These are phyloP conservation scores for Sesia apiformis DNA, from an alignment of 2,888 invertebrate species.

Conservation along the genomic window DNA sequence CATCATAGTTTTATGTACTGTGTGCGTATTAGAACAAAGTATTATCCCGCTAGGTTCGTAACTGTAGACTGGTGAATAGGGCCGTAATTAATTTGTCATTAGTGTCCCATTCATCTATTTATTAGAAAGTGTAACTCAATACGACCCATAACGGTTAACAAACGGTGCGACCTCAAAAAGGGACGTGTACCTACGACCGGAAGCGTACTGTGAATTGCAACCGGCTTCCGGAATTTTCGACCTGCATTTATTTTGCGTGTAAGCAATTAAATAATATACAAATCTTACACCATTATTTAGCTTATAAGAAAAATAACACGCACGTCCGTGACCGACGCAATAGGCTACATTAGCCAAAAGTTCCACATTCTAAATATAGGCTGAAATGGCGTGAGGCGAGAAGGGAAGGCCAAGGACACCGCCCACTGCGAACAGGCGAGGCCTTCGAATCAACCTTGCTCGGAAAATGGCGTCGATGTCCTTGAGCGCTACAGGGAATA, in stretches of 20 bases:
- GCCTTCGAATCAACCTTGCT: conserved; percentile 37
- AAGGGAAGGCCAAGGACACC: conserved; percentile 42
- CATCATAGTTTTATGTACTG: too few relatives aligned
- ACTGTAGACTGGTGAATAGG: not conserved
- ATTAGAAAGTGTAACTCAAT: conserved; percentile 26
- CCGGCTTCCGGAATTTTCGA: conserved; percentile 10
- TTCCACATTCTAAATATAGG: conserved; percentile 22
- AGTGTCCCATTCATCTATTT: conserved; percentile 14
- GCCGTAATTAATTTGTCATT: conserved; percentile 20
- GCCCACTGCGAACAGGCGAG: conserved; percentile 27
- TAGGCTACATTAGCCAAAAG: too few relatives aligned
- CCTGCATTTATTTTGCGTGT: too few relatives aligned
- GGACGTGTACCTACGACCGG: conserved; percentile 32
- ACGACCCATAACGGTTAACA: conserved; percentile 38
- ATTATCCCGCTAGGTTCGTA: not conserved
- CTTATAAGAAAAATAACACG: too few relatives aligned
- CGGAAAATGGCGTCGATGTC: conserved; percentile 28
- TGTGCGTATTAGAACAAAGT: too few relatives aligned
- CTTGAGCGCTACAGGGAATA: conserved; percentile 20
- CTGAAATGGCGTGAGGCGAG: conserved; percentile 16
- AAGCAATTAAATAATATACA: too few relatives aligned
- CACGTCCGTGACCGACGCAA: too few relatives aligned
- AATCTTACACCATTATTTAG: too few relatives aligned
- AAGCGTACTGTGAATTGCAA: conserved; percentile 28
- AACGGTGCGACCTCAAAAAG: conserved; percentile 46